These are phyloP conservation scores for Lacerta bilineata DNA, from an alignment of 2,797 vertebrate genomes.

Conservation along the genomic window DNA sequence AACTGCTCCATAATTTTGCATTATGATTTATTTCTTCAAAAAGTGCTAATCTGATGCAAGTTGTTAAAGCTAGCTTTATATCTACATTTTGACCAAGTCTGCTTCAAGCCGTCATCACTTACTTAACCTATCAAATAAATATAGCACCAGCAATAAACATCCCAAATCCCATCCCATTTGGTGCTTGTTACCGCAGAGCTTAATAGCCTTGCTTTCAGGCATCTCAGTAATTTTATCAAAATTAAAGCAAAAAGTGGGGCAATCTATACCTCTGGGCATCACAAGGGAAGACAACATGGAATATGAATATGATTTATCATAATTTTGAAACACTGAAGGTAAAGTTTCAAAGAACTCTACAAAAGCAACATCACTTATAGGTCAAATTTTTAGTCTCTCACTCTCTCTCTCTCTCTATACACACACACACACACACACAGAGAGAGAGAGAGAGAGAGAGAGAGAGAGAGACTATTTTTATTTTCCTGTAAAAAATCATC, in stretches of 20 bases:
- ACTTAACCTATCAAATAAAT: neutral
- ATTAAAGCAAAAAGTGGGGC: neutral
- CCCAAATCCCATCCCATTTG: neutral
- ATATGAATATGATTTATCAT: conserved; percentile 6
- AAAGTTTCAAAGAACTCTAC: neutral
- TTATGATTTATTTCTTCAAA: neutral
- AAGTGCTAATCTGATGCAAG: neutral
- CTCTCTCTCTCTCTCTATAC: no score
- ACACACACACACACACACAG: no score
- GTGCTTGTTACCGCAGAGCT: neutral
- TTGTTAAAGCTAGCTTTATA: neutral
- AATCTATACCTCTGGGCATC: neutral
- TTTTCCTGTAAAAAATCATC: neutral
- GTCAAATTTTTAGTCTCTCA: neutral
- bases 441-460: no score
- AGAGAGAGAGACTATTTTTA: neutral
- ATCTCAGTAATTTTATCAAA: neutral
- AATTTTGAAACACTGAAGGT: neutral
- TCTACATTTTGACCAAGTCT: neutral
- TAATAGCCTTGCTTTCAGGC: neutral
- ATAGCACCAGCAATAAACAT: neutral
- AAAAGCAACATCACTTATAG: neutral
- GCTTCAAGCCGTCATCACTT: neutral
- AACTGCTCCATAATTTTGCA: neutral
- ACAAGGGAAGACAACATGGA: neutral